A percentile compares a stretch with the other conserved stretches of the same genome.
Conservation (phyloP, 1,140 invertebrate genomes). For the Hypothenemus hampei region DNA sequence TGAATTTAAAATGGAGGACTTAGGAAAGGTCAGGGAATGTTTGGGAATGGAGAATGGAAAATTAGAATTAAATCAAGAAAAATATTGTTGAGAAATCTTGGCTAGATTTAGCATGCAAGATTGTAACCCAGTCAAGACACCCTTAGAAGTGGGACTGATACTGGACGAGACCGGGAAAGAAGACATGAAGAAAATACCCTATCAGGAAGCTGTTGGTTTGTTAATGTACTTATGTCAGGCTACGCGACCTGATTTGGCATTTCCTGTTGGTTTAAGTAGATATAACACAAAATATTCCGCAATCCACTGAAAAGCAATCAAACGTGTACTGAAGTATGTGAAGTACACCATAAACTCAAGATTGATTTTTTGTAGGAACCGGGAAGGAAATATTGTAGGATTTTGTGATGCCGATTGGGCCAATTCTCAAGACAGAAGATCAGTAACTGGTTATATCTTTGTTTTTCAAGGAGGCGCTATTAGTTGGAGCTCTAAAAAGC, state of each 20-base stretch:
- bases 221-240: neutral
- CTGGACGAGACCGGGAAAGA: neutral
- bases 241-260: neutral
- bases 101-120: neutral
- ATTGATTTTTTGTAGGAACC: neutral
- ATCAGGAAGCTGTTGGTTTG: neutral
- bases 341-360: neutral
- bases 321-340: neutral
- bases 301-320: neutral
- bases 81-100: neutral
- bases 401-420: slow-evolving; percentile 41
- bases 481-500: slow-evolving; percentile 51
- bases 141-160: neutral
- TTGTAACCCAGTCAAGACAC: neutral
- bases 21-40: neutral
- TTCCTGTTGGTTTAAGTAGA: neutral
- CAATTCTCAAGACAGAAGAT: slow-evolving; percentile 34
- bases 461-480: slow-evolving; percentile 40
- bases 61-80: neutral
- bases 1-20: neutral
- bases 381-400: slow-evolving; percentile 24
- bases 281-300: neutral
- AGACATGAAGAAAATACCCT: neutral
- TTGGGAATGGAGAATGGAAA: neutral
- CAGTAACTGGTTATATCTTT: slow-evolving; percentile 42